These are phyloP conservation scores for Scaptomyza montana DNA, from an alignment of 1,140 invertebrate species.

Conservation along the genomic window DNA sequence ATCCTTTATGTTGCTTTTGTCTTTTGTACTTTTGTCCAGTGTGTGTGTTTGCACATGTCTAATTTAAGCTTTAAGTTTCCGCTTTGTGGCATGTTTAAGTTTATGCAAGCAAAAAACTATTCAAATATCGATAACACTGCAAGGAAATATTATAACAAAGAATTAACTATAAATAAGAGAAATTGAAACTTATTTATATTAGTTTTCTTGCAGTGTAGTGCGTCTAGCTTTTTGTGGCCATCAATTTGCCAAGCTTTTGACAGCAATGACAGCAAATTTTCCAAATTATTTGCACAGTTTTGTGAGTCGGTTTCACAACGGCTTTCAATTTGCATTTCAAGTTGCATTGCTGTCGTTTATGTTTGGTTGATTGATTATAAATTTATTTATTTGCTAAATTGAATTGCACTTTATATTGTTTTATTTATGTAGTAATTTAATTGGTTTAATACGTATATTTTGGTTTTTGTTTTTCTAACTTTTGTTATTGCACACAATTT, in stretches of 20 bases:
- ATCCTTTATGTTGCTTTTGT: constrained; percentile 17
- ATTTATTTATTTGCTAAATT: constrained; percentile 39
- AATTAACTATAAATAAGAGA: too few species aligned
- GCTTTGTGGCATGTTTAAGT: constrained; percentile 14
- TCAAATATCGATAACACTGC: constrained; percentile 6
- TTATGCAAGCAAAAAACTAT: not conserved
- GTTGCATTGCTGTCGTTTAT: constrained; percentile 13
- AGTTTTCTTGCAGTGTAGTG: constrained; percentile 16
- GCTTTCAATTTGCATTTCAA: constrained; percentile 13
- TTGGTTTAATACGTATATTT: constrained; percentile 5
- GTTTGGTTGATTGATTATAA: not conserved
- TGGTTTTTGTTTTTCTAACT: too few species aligned
- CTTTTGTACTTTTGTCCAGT: constrained; percentile 19
- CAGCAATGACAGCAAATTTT: constrained; percentile 12
- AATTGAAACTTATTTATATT: too few species aligned
- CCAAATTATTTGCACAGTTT: constrained; percentile 14
- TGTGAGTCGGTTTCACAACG: not conserved
- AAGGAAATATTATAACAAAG: not conserved
- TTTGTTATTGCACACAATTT: not conserved
- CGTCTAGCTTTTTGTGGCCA: not conserved
- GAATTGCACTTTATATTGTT: constrained; percentile 1
- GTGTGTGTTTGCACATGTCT: constrained; percentile 18
- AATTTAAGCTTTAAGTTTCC: constrained; percentile 23
- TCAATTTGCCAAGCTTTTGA: not conserved
- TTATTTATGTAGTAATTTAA: constrained; percentile 31